A percentile compares a stretch with the other conserved stretches of the same genome.
Conservation (phyloP, 2,797 vertebrate genomes). For the Mallotus villosus region DNA sequence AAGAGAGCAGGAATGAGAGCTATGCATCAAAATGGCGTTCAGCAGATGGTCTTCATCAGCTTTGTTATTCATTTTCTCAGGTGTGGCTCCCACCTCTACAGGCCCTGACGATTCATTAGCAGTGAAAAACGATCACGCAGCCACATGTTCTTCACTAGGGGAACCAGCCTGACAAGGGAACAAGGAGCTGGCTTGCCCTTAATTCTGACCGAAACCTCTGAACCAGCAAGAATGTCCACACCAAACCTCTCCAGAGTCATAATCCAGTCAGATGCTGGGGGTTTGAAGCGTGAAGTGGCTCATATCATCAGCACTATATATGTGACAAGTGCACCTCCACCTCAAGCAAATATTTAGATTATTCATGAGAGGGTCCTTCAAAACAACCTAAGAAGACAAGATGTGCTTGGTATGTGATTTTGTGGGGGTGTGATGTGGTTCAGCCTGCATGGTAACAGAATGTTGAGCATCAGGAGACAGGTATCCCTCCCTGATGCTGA, state of each 20-base stretch:
- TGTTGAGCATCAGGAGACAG: not conserved
- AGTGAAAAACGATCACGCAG: constrained; percentile 30
- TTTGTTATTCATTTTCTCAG: constrained; percentile 40
- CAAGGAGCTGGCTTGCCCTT: not conserved
- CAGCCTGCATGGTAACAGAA: not conserved
- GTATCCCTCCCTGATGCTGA: not conserved
- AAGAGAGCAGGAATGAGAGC: constrained; percentile 47
- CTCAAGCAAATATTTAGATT: not conserved
- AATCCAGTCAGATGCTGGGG: not conserved
- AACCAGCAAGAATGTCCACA: not conserved
- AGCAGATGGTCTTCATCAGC: constrained; percentile 56
- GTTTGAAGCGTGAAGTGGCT: not conserved
- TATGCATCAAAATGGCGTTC: constrained; percentile 48
- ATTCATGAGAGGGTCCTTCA: not conserved
- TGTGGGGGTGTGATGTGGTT: not conserved
- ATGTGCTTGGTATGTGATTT: not conserved
- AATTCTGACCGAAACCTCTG: not conserved
- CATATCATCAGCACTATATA: not conserved
- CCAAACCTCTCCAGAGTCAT: not conserved
- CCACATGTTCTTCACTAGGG: constrained; percentile 9
- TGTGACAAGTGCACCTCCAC: not conserved
- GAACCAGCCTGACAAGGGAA: not conserved
- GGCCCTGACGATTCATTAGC: constrained; percentile 39
- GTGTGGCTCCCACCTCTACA: constrained; percentile 30
- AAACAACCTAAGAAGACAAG: not conserved